Conservation (phyloP, 2,888 invertebrate species). For the Fissipunctia ypsillon region DNA sequence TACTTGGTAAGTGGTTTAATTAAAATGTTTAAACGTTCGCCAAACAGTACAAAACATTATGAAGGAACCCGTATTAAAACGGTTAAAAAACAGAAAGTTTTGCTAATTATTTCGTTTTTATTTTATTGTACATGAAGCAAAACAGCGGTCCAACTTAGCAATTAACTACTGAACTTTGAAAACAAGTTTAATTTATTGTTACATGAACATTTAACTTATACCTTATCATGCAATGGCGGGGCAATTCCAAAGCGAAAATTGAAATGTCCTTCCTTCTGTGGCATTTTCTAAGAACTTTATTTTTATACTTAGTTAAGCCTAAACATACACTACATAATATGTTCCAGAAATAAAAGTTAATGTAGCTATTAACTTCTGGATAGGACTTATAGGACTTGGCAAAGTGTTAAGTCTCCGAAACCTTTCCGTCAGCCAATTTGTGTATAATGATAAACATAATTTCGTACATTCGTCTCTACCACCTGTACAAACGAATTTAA, state of each 20-base stretch:
- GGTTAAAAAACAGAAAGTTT: conserved; percentile 58
- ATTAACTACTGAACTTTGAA: conserved; percentile 56
- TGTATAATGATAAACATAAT: conserved; percentile 11
- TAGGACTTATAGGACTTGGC: background rate
- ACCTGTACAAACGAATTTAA: conserved; percentile 30
- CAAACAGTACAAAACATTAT: conserved; percentile 70
- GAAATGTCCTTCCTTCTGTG: conserved; percentile 25
- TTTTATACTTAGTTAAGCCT: background rate
- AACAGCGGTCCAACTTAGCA: conserved; percentile 41
- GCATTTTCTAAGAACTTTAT: background rate
- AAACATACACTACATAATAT: background rate
- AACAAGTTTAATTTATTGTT: conserved; percentile 59
- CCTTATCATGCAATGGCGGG: conserved; percentile 46
- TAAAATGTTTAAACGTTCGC: conserved; percentile 80
- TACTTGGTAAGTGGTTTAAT: conserved; percentile 80
- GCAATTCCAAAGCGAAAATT: conserved; percentile 31
- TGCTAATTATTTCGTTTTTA: conserved; percentile 54
- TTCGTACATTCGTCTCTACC: background rate
- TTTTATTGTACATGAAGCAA: conserved; percentile 55
- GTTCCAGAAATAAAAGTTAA: background rate
- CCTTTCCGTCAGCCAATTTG: background rate
- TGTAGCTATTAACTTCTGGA: too few species aligned
- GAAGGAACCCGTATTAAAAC: conserved; percentile 59
- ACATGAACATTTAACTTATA: conserved; percentile 52
- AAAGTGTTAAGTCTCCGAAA: background rate